Evolutionary conservation across 1,140 invertebrate genomes (phyloP).

Genomic region (Drosophila mayri): DNA sequence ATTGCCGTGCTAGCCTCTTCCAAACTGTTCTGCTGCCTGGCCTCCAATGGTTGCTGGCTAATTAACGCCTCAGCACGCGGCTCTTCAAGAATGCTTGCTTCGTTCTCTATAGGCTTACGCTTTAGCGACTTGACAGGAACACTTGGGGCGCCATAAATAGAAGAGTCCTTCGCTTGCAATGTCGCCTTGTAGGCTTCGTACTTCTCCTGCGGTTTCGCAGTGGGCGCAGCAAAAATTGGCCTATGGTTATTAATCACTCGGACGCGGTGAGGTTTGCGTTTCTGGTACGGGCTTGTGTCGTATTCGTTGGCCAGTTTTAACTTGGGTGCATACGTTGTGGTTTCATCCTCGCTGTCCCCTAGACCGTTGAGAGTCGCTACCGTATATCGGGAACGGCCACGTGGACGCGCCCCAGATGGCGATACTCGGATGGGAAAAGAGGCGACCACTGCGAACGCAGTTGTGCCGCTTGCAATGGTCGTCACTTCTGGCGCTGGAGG

Average conservation of each 20-base stretch:
- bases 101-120: conserved; percentile 64
- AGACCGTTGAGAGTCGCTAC: conserved; percentile 57
- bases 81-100: conserved; percentile 35
- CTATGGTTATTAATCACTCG: conserved; percentile 47
- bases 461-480: conserved; percentile 24
- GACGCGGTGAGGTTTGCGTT: conserved; percentile 61
- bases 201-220: conserved; percentile 57
- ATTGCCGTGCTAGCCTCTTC: conserved; percentile 34
- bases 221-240: conserved; percentile 1
- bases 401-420: conserved; percentile 34
- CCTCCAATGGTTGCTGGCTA: conserved; percentile 29
- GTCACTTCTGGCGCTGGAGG: conserved; percentile 11
- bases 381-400: conserved; percentile 77
- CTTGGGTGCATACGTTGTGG: conserved; percentile 80
- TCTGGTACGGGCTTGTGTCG: conserved; percentile 16
- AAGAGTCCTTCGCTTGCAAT: conserved; percentile 44
- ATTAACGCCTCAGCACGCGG: conserved; percentile 75
- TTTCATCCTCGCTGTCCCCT: conserved; percentile 61
- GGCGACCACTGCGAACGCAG: conserved; percentile 53
- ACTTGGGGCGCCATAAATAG: conserved; percentile 1
- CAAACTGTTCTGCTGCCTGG: conserved; percentile 67
- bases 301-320: conserved; percentile 35
- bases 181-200: conserved; percentile 60
- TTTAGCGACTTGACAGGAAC: conserved; percentile 28
- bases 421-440: conserved; percentile 51